Conservation (phyloP, 2,797 vertebrate species). For the Nannoperca obscura region DNA sequence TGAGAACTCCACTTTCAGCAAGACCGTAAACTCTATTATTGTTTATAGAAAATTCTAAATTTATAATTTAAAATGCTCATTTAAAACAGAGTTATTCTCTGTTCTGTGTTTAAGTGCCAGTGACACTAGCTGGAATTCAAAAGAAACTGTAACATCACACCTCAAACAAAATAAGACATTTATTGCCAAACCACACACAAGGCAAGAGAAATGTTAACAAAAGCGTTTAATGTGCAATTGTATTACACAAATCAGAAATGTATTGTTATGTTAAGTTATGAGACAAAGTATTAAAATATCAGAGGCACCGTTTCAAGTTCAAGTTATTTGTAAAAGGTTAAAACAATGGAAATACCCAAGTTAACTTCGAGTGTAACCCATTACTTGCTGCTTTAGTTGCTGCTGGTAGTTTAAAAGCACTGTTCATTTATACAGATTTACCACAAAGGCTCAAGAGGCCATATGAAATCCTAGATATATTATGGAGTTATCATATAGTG, state of each 20-base stretch:
- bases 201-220: not conserved
- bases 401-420: not conserved
- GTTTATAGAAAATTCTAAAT: no score
- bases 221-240: not conserved
- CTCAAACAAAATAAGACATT: not conserved
- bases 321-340: not conserved
- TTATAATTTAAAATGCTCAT: no score
- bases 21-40: no score
- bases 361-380: not conserved
- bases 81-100: no score
- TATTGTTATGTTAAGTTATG: conserved; percentile 11
- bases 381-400: not conserved
- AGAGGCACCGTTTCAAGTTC: not conserved
- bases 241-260: not conserved
- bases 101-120: no score
- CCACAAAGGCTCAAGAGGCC: not conserved
- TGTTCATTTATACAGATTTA: not conserved
- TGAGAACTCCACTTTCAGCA: no score
- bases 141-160: not conserved
- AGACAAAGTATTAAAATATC: not conserved
- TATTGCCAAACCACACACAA: conserved; percentile 11
- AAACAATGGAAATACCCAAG: not conserved
- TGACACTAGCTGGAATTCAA: no score
- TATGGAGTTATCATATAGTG: not conserved
- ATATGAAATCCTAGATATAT: not conserved